A percentile compares a stretch with the other conserved stretches of the same genome.
Conservation (phyloP, 2,113 vertebrate genomes). For the Crotalus viridis region DNA sequence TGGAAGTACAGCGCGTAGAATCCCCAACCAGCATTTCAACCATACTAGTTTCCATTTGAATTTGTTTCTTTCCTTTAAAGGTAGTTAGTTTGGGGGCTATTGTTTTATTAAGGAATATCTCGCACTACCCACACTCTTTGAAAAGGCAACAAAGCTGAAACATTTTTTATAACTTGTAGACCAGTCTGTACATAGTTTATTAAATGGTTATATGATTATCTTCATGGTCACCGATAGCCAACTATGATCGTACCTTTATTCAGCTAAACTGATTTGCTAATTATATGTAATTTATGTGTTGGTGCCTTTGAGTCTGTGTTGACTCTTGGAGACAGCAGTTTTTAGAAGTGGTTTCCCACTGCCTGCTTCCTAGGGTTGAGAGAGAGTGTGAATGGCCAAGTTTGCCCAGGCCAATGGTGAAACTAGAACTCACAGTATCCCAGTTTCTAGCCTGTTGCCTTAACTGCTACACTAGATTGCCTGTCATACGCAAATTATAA, state of each 20-base stretch:
- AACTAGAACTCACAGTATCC: background rate
- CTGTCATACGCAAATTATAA: background rate
- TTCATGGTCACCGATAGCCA: background rate
- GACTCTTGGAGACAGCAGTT: background rate
- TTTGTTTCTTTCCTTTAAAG: background rate
- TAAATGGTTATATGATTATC: background rate
- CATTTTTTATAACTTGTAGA: background rate
- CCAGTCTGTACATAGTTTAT: background rate
- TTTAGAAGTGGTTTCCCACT: background rate
- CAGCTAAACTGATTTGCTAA: background rate
- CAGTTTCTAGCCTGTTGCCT: background rate
- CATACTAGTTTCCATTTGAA: background rate
- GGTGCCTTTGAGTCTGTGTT: background rate
- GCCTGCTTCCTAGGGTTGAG: background rate
- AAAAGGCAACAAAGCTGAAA: background rate
- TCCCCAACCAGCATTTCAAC: background rate
- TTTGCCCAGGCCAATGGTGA: background rate
- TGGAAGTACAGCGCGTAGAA: background rate
- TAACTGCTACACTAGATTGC: background rate
- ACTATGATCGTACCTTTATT: background rate
- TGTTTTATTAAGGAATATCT: background rate
- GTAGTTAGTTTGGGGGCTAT: background rate
- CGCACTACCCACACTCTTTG: background rate
- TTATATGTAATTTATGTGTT: background rate
- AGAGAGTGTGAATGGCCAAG: background rate